phyloP scores from a whole-genome alignment of 1,140 invertebrate species.

The Pomacea maculata region DNA sequence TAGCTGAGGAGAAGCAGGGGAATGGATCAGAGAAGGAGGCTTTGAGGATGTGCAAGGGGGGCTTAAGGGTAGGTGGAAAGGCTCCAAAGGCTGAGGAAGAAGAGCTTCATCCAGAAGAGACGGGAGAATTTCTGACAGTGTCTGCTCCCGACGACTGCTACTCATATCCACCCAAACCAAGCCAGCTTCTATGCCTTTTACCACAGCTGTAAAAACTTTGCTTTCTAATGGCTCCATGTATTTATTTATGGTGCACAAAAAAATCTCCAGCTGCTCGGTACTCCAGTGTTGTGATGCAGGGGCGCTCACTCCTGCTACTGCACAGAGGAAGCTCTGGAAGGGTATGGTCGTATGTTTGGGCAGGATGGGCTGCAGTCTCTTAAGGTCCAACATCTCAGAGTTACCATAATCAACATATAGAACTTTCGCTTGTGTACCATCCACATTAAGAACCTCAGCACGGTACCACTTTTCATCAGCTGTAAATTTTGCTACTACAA shows the following conservation, averaged over 20 bases:
- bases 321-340: background rate
- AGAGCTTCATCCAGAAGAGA: background rate
- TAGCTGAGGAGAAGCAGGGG: no score
- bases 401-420: conserved; percentile 79
- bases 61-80: background rate
- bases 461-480: conserved; percentile 80
- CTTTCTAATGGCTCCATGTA: no score
- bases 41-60: no score
- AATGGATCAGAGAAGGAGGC: no score
- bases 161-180: conserved; percentile 13
- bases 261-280: background rate
- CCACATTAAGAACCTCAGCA: conserved; percentile 73
- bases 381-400: conserved; percentile 32
- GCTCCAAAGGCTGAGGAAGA: conserved; percentile 5
- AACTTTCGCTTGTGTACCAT: conserved; percentile 70
- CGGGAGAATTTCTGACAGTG: background rate
- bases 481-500: conserved; percentile 77
- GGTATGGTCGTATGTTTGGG: conserved; percentile 17
- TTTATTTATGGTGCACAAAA: background rate
- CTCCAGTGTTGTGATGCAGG: background rate
- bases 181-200: background rate
- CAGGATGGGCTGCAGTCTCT: conserved; percentile 14
- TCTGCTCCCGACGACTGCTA: background rate
- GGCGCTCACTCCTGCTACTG: conserved; percentile 14
- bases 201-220: background rate